Percentiles rank a stretch among this genome's conserved stretches.
Conservation (phyloP, 1,140 invertebrate species). For the Drosophila bocki region DNA sequence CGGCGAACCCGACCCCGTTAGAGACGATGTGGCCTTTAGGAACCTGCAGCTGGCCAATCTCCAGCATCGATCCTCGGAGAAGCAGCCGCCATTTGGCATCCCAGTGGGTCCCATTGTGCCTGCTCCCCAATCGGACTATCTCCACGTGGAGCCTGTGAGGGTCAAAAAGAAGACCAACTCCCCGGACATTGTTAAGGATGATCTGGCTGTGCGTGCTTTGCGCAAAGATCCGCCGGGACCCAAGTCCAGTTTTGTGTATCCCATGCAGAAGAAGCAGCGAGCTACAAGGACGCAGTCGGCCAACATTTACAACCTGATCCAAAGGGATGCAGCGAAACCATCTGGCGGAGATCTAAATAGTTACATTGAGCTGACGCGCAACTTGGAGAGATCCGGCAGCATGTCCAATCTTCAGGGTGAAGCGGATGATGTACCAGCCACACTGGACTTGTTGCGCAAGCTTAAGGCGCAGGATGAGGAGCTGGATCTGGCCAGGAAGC, state of each 20-base stretch:
- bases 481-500: constrained; percentile 27
- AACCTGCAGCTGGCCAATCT: constrained; percentile 92
- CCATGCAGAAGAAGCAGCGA: constrained; percentile 88
- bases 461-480: constrained; percentile 76
- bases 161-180: constrained; percentile 82
- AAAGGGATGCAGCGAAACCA: constrained; percentile 85
- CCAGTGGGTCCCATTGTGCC: constrained; percentile 92
- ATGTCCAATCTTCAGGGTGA: constrained; percentile 71
- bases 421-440: constrained; percentile 65
- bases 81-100: constrained; percentile 95
- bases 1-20: constrained; percentile 91
- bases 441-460: constrained; percentile 69
- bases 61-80: constrained; percentile 89
- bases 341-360: constrained; percentile 81
- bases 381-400: constrained; percentile 75
- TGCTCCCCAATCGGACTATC: constrained; percentile 91
- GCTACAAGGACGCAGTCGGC: constrained; percentile 92
- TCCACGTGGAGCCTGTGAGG: constrained; percentile 88
- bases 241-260: constrained; percentile 64
- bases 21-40: constrained; percentile 93
- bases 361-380: constrained; percentile 74
- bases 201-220: constrained; percentile 93
- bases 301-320: constrained; percentile 91
- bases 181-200: constrained; percentile 94
- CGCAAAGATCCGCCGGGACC: constrained; percentile 89